Evolutionary conservation across 2,888 invertebrate species (phyloP).

Genomic region (Tanypteryx hageni): DNA sequence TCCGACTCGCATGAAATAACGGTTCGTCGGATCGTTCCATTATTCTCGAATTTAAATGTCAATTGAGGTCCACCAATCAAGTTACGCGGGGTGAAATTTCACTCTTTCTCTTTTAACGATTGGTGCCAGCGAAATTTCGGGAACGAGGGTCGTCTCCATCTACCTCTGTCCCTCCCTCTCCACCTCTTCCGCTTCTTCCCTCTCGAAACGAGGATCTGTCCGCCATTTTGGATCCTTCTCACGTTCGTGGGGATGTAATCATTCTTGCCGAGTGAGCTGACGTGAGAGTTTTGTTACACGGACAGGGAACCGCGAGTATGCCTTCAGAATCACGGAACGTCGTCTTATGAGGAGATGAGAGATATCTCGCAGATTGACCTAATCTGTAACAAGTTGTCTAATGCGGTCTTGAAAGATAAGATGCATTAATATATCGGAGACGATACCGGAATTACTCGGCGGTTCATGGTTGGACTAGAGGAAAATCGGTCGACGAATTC

Average conservation of each 20-base stretch:
- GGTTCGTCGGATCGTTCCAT: no score
- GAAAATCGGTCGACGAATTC: no score
- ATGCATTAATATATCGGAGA: background rate
- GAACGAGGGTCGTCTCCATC: background rate
- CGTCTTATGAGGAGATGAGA: background rate
- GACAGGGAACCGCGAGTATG: background rate
- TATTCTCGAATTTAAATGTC: no score
- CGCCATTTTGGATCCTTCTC: background rate
- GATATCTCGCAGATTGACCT: background rate
- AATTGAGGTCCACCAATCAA: no score
- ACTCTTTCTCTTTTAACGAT: background rate
- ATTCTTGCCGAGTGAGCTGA: slow-evolving; percentile 4
- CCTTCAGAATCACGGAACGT: background rate
- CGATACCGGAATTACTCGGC: background rate
- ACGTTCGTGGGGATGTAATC: background rate
- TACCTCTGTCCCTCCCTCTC: background rate
- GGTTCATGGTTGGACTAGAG: no score
- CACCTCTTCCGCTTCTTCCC: background rate
- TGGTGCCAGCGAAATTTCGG: background rate
- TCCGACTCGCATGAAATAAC: no score
- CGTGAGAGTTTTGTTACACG: slow-evolving; percentile 6
- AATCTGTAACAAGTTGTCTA: background rate
- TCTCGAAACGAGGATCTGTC: background rate
- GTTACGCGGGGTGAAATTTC: background rate
- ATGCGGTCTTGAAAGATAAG: background rate